Evolutionary conservation across 1,140 invertebrate species (phyloP), one percentile per base, ranked within the genome.

Genomic region (Drosophila ananassae): DNA sequence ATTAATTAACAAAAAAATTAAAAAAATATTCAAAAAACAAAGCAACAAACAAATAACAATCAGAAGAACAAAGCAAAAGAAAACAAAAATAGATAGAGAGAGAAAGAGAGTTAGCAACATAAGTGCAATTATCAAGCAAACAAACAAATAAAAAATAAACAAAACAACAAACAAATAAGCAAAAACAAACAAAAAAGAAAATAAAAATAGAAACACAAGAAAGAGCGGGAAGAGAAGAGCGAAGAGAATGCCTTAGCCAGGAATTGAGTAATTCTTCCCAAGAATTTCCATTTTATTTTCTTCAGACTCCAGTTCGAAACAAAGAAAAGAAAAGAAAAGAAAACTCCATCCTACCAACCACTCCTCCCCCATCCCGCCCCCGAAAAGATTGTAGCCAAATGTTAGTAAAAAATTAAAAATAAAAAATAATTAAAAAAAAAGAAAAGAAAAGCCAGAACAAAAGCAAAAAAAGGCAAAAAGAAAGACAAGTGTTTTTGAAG

Each of bases 61-160:
- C 9, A 17, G 41, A 21, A 28, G 25, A 28, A 17, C 17, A 17
- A 6, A 28, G 25, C 5, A 5, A 28, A 28, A 6, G 3, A 28
- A 3, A 37, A 37, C 34, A 37, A 44, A 44, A 8, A 41, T n/a
- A 41, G n/a, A 41, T 2, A 41, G 12, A 8, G 59, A 55, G 46
- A 62, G 50, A 73, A 13, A 50, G 50, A 72, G 46, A 72, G 57
- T 51, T 78, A 84, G 64, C 77, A 56, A 75, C 79, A 77, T 79
- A 83, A 83, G 81, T 83, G 80, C 80, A 83, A 83, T 85, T 83
- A 83, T 69, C 34, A 37, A 32, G 8, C 8, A 32, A 32, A 32
- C 8, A 32, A 8, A 32, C 7, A 39, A 39, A 12, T 2, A 39
- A 39, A 37, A 5, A 39, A 39, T 1, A 50, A 74, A 58, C 37